Evolutionary conservation across 2,797 vertebrate genomes (phyloP), one percentile per base, ranked within the genome.

Genomic region (Zenarchopterus dispar): DNA sequence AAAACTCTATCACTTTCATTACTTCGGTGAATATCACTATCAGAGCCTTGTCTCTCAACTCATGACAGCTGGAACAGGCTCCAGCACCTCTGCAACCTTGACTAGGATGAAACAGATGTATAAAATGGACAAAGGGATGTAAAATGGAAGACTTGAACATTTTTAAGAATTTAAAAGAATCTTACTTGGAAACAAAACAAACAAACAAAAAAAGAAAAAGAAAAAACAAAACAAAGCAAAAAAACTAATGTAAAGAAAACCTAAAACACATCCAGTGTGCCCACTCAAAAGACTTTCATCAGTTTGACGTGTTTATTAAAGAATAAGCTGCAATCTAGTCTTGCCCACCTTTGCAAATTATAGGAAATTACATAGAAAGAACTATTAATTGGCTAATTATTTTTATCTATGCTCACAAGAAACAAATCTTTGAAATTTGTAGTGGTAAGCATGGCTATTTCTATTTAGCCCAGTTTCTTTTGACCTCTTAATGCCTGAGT

Each of bases 81-180:
- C 28, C 6, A 31, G 28, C 28, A 7, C 33, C 33, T 2, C 33
- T 36, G 33, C 3, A 36, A 36, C 33, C 33, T 10, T 36, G 33
- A 36, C 9, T 10, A 36, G 9, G 33, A 36, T 36, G 33, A 36
- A 36, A 10, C 33, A 10, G 33, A 36, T 36, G 33, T 10, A 36
- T 36, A 36, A 36, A 36, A 36, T 36, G 33, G 33, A 36, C 11
- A 13, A 1, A 11, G 2, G 9, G 33, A 36, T 1, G 11, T 2
- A 9, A 10, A 10, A 48, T 78, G 88, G 85, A 91, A 89, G 86
- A 89, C 87, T 54, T 23, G 53, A 60, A 67, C 49, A 24, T 62
- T 61, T 69, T 28, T 7, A 4, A 56, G 70, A 56, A 55, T 45
- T 46, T 1, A 64, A 24, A 61, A 50, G 36, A 48, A 53, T 62